Evolutionary conservation across 64 coral and sea anemone species (phyloP), one percentile per base, ranked within the genome.

Genomic region (Porites lutea): DNA sequence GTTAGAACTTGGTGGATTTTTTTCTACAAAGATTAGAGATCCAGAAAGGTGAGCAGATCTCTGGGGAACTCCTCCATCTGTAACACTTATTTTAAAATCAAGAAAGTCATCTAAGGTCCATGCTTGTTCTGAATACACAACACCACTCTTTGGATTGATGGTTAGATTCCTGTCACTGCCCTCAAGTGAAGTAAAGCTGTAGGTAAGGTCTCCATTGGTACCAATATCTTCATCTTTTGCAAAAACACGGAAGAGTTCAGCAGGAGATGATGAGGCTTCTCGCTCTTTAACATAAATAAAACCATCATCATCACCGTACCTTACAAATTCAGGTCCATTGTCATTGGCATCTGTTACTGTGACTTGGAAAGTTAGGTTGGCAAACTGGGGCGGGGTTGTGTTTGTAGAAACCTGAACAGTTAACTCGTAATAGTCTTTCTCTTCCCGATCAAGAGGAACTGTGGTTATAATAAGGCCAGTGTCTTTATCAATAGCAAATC

Each of bases 291-390:
- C 18, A 23, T 57, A 57, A 72, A 68, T 77, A 13, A 59, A 44
- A 69, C 27, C 27, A 37, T 37, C 27, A 37, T 37, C 27, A 37
- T 94, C 88, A 13, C n/a, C 43, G 4, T 54, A 61, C 2, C 94
- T 53, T 75, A 59, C 60, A 51, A 97, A 97, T 4, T 50, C 0
- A 50, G 95, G 95, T 4, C 61, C 70, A 48, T 97, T 93, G 22
- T 97, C 95, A 83, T 97, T 97, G 4, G 86, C 70, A 82, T 97
- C 95, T 12, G 95, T 88, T 48, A 97, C 84, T 78, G 71, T 94
- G 13, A 97, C 83, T 8, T 78, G 60, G 76, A 97, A 94, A 52
- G 63, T 94, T 50, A 93, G 69, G 58, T 18, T 72, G 10, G 95
- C 84, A 59, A 74, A 71, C 59, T 91, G 82, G 11, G 92, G 83